These are phyloP conservation scores for Diploptera punctata DNA, from an alignment of 2,888 invertebrate species.

Conservation along the genomic window DNA sequence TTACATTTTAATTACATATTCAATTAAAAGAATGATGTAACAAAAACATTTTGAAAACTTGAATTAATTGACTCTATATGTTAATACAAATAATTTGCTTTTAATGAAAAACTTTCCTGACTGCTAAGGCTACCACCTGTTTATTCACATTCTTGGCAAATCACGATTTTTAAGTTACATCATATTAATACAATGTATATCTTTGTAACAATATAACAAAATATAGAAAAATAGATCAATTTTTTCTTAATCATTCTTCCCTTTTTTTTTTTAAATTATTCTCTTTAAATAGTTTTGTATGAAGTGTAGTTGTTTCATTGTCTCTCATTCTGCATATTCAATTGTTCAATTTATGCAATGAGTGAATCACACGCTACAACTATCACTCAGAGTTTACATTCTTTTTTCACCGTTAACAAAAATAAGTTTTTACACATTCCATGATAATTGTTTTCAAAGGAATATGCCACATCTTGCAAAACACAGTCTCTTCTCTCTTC, in stretches of 20 bases:
- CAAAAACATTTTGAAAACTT: no score
- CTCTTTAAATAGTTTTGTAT: constrained; percentile 32
- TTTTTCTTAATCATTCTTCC: constrained; percentile 32
- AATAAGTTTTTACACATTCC: constrained; percentile 9
- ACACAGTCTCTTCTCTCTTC: no score
- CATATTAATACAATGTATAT: constrained; percentile 40
- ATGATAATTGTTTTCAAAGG: neutral
- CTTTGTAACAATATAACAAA: constrained; percentile 46
- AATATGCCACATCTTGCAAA: neutral
- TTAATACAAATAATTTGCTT: neutral
- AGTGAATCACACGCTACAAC: neutral
- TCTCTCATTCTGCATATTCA: neutral
- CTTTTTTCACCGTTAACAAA: neutral
- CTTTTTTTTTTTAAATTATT: constrained; percentile 31
- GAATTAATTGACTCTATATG: neutral
- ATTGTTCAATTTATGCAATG: neutral
- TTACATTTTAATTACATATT: no score
- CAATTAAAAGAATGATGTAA: no score
- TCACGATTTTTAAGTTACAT: constrained; percentile 35
- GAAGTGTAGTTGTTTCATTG: no score
- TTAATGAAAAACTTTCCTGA: neutral
- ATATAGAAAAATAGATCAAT: constrained; percentile 46
- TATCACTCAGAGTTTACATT: neutral
- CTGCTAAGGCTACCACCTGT: neutral
- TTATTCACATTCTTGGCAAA: constrained; percentile 5